These are phyloP conservation scores for Aleiodes leptofemur DNA, from an alignment of 2,888 invertebrate genomes.

Conservation along the genomic window DNA sequence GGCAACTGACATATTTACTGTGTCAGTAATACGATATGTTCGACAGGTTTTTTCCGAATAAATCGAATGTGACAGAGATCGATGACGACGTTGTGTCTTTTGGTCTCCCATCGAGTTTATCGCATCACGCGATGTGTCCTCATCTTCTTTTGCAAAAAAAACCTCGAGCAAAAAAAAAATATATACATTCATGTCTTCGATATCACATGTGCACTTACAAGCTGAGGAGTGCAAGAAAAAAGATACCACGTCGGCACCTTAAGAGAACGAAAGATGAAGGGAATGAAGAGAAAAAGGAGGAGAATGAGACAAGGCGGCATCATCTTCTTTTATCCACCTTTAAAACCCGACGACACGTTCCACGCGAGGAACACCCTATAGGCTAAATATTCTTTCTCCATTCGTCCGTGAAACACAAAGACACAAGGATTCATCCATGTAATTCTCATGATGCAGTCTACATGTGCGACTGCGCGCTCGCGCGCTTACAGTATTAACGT, in stretches of 20 bases:
- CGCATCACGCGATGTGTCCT: slow-evolving; percentile 18
- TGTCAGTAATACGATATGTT: not conserved
- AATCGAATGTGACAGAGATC: slow-evolving; percentile 6
- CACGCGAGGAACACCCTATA: slow-evolving; percentile 50
- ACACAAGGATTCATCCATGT: slow-evolving; percentile 39
- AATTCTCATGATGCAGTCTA: slow-evolving; percentile 26
- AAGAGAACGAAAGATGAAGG: slow-evolving; percentile 8
- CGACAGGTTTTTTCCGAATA: not conserved
- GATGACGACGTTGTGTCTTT: slow-evolving; percentile 7
- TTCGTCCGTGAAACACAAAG: not conserved
- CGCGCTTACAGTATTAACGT: slow-evolving; percentile 26
- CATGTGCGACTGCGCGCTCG: not conserved
- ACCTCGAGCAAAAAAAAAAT: no score
- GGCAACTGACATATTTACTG: not conserved
- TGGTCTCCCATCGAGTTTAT: slow-evolving; percentile 13
- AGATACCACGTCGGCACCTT: slow-evolving; percentile 15
- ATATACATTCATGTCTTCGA: not conserved
- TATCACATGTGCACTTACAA: slow-evolving; percentile 10
- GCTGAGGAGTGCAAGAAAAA: not conserved
- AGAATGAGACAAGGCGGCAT: not conserved
- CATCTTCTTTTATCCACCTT: slow-evolving; percentile 12
- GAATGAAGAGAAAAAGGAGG: not conserved
- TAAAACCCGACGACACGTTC: slow-evolving; percentile 56
- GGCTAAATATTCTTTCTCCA: slow-evolving; percentile 30
- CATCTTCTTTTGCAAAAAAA: not conserved